Base-by-base conservation (phyloP, 2,113 vertebrate species). In the Campylomormyrus numenius region DNA sequence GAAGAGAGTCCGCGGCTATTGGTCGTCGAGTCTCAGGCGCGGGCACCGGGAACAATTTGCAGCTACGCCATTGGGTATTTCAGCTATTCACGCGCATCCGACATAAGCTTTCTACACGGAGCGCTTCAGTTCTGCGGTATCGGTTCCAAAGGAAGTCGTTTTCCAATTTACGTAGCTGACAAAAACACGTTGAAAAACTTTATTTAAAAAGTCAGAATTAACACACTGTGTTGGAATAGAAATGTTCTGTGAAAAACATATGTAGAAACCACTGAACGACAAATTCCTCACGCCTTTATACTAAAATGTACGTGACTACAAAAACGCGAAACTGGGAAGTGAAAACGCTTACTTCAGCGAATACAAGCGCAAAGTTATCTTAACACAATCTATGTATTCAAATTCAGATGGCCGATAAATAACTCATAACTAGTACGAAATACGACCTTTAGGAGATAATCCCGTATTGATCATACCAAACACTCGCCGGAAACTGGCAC, bases 31-130 rank as follows among this genome's bases (percentile, higher is more conserved):
- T 39, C 19, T 56, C 17, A 13, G 94, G 94, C 95, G 95, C 94
- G 95, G 93, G 93, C 92, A 94, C 91, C 80, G 35, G 80, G 90
- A 21, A 24, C 88, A 45, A 92, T 91, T 88, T 92, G 91, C 52
- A 85, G 24, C 86, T 50, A 88, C n/a, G 86, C 89, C 15, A 96
- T 96, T 95, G 96, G 95, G 58, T 24, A 2, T 13, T 35, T 8
- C 0, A 31, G 88, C 94, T 93, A 93, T 94, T 95, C 94, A 94
- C 94, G 93, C 89, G 91, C 2, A 89, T 27, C 88, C 85, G 56
- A 35, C 80, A 58, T 90, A 89, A 66, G 88, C 88, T 9, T 88
- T 66, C 83, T 53, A 89, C 91, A 90, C 90, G 27, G 52, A 66
- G 42, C 10, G 24, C 56, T 45, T 88, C 52, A 24, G 31, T 80